Evolutionary conservation across 2,113 vertebrate species (phyloP).

Genomic region (Ceyx melanurus): DNA sequence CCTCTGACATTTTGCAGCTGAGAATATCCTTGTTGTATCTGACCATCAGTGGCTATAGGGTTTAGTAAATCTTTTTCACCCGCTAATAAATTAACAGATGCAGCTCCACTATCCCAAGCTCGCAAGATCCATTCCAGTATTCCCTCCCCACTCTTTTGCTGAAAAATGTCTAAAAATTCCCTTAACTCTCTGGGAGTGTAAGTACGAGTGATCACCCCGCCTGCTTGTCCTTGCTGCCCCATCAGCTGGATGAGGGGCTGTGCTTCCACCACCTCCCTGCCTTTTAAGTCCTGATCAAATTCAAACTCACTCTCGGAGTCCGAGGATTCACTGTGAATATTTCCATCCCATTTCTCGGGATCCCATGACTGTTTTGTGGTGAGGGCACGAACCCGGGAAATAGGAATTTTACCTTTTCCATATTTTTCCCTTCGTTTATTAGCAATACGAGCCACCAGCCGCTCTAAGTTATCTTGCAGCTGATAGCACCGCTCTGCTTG

Average conservation of each 20-base stretch:
- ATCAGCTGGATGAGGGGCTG: no score
- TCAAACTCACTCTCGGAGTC: not conserved
- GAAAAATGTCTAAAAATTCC: not conserved
- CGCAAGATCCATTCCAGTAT: not conserved
- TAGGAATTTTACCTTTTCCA: not conserved
- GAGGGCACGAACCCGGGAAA: not conserved
- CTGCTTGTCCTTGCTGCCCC: not conserved
- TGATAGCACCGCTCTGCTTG: not conserved
- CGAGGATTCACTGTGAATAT: not conserved
- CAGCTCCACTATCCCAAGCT: not conserved
- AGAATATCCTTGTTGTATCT: not conserved
- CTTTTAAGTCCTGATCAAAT: not conserved
- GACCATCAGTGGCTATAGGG: not conserved
- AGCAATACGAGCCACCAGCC: not conserved
- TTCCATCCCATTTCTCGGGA: not conserved
- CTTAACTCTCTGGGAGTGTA: not conserved
- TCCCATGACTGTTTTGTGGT: not conserved
- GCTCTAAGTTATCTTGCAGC: not conserved
- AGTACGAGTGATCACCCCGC: no score
- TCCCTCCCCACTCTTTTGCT: not conserved
- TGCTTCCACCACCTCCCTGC: not conserved
- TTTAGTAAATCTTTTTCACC: not conserved
- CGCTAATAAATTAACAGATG: not conserved
- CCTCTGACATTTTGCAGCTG: not conserved
- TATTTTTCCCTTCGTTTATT: not conserved